Conservation (phyloP, 2,797 vertebrate genomes). For the Pantherophis alleghaniensis region DNA sequence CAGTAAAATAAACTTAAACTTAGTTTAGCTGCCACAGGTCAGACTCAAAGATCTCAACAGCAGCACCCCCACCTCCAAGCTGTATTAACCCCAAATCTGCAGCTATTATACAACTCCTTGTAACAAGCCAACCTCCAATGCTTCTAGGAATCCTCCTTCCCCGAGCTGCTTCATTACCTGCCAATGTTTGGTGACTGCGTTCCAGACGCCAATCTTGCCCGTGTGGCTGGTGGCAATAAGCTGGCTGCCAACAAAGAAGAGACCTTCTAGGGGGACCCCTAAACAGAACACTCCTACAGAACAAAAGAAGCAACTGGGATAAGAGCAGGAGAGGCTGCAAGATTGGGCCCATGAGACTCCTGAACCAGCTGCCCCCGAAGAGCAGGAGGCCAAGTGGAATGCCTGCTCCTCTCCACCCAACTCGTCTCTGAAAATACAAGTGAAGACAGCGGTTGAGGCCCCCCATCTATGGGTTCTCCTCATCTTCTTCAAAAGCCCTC, state of each 20-base stretch:
- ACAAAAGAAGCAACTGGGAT: background rate
- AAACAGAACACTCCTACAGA: slow-evolving; percentile 84
- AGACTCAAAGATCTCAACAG: background rate
- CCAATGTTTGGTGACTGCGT: slow-evolving; percentile 94
- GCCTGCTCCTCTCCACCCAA: background rate
- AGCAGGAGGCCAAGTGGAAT: background rate
- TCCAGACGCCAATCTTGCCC: slow-evolving; percentile 92
- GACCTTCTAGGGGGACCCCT: slow-evolving; percentile 84
- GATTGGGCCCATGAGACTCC: background rate
- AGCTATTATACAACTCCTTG: background rate
- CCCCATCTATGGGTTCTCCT: background rate
- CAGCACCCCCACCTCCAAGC: background rate
- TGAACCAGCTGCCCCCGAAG: background rate
- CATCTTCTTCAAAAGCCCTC: background rate
- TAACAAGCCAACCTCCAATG: background rate
- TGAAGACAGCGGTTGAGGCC: background rate
- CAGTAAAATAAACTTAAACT: no score
- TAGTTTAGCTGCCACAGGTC: background rate
- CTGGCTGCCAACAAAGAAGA: slow-evolving; percentile 93
- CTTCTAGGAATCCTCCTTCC: no score
- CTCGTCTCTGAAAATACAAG: background rate
- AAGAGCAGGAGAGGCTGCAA: no score
- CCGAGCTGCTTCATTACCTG: slow-evolving; percentile 73
- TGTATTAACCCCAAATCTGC: background rate
- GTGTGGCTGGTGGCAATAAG: slow-evolving; percentile 91